These are phyloP conservation scores for Torymus texanus DNA, from an alignment of 2,888 invertebrate genomes.

Conservation along the genomic window DNA sequence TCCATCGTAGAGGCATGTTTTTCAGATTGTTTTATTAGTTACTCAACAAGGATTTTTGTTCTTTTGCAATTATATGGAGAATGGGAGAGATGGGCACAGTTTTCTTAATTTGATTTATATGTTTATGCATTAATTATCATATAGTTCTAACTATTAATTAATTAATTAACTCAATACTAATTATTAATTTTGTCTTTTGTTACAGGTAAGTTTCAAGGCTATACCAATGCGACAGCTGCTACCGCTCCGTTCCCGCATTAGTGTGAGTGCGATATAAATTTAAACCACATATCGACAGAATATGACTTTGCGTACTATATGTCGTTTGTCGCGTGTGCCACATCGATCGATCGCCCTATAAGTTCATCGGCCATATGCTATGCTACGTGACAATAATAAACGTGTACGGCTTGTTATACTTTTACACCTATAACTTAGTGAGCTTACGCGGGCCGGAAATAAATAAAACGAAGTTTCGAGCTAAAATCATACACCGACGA, in stretches of 20 bases:
- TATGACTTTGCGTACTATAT: background rate
- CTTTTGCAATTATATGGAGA: no score
- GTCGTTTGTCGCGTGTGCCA: slow-evolving; percentile 2
- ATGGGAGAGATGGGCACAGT: no score
- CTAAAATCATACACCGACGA: background rate
- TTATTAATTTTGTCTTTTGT: slow-evolving; percentile 32
- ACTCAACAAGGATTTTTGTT: no score
- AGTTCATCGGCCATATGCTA: slow-evolving; percentile 30
- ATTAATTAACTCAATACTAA: no score
- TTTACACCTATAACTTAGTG: background rate
- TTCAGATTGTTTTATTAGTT: no score
- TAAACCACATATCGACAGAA: slow-evolving; percentile 10
- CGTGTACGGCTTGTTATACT: background rate
- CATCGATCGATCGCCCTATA: slow-evolving; percentile 21
- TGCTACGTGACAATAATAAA: background rate
- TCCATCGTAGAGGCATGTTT: no score
- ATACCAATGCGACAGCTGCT: no score
- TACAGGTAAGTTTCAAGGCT: slow-evolving; percentile 38
- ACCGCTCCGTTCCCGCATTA: background rate
- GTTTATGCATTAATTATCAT: no score
- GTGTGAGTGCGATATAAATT: slow-evolving; percentile 32
- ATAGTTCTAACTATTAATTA: no score
- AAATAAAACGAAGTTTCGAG: background rate
- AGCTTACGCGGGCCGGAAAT: background rate
- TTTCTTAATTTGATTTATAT: no score